These are phyloP conservation scores for Carposina sasakii DNA, from an alignment of 1,140 invertebrate species.

Conservation along the genomic window DNA sequence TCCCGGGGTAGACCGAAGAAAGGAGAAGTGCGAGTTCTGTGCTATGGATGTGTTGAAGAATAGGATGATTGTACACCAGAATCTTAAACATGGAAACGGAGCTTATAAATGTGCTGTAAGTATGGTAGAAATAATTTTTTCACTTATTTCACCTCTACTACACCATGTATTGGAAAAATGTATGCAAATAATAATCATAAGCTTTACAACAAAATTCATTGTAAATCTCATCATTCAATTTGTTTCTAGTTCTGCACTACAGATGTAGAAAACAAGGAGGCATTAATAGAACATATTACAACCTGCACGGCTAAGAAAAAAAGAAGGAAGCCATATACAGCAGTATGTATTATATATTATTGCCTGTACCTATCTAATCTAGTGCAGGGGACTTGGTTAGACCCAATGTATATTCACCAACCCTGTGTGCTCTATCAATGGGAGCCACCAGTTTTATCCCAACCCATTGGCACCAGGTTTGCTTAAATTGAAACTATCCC, in stretches of 20 bases:
- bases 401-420: too few relatives aligned
- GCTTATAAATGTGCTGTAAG: not conserved
- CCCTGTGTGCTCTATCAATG: too few relatives aligned
- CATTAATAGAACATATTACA: conserved; percentile 19
- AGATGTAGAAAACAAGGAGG: conserved; percentile 19
- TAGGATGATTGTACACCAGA: conserved; percentile 23
- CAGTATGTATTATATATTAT: conserved; percentile 19
- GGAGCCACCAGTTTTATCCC: too few relatives aligned
- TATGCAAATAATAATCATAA: conserved; percentile 4
- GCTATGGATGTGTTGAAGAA: conserved; percentile 20
- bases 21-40: conserved; percentile 32
- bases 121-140: conserved; percentile 24
- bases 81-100: conserved; percentile 20
- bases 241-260: conserved; percentile 37
- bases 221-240: too few relatives aligned
- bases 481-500: too few relatives aligned
- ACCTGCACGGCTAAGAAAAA: conserved; percentile 27
- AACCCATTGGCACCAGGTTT: too few relatives aligned
- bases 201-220: too few relatives aligned
- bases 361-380: too few relatives aligned
- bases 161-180: not conserved
- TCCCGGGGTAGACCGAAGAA: conserved; percentile 26
- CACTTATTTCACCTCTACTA: too few relatives aligned
- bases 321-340: conserved; percentile 18
- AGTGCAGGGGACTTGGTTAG: too few relatives aligned